Evolutionary conservation across 2,113 vertebrate genomes (phyloP).

Genomic region (Nibea coibor): DNA sequence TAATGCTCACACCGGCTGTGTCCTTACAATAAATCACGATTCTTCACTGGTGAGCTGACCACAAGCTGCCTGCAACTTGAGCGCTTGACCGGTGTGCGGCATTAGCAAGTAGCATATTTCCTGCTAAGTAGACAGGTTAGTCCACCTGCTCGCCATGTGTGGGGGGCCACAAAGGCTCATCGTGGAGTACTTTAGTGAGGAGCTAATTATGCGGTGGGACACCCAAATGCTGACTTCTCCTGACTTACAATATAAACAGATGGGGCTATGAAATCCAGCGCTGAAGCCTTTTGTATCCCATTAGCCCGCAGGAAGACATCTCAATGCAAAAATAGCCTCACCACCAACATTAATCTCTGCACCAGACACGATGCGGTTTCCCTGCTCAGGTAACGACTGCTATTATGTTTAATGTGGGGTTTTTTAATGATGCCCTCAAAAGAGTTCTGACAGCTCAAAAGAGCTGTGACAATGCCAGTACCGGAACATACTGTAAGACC

Average conservation of each 20-base stretch:
- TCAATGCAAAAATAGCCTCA: slow-evolving; percentile 52
- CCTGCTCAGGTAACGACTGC: slow-evolving; percentile 64
- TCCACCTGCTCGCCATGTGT: slow-evolving; percentile 70
- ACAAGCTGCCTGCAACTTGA: slow-evolving; percentile 62
- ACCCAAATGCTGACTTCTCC: slow-evolving; percentile 28
- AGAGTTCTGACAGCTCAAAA: slow-evolving; percentile 63
- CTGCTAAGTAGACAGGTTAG: slow-evolving; percentile 58
- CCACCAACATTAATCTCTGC: slow-evolving; percentile 58
- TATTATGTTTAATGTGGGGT: slow-evolving; percentile 68
- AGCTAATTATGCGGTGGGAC: slow-evolving; percentile 49
- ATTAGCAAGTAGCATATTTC: slow-evolving; percentile 54
- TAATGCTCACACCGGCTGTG: slow-evolving; percentile 68
- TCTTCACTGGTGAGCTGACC: slow-evolving; percentile 51
- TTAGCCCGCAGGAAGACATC: slow-evolving; percentile 52
- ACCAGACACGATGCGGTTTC: slow-evolving; percentile 62
- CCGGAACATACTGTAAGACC: slow-evolving; percentile 36
- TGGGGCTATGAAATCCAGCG: slow-evolving; percentile 40
- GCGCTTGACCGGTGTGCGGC: slow-evolving; percentile 44
- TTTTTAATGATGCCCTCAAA: slow-evolving; percentile 68
- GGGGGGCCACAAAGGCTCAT: slow-evolving; percentile 39
- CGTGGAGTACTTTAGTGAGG: neutral
- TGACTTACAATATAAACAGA: slow-evolving; percentile 52
- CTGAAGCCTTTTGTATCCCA: slow-evolving; percentile 41
- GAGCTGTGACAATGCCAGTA: slow-evolving; percentile 42
- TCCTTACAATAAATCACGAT: slow-evolving; percentile 64